Percentiles rank a stretch among this genome's conserved stretches.
These are phyloP conservation scores for Eupithecia vulgata DNA, from an alignment of 2,888 invertebrate genomes.

Conservation along the genomic window DNA sequence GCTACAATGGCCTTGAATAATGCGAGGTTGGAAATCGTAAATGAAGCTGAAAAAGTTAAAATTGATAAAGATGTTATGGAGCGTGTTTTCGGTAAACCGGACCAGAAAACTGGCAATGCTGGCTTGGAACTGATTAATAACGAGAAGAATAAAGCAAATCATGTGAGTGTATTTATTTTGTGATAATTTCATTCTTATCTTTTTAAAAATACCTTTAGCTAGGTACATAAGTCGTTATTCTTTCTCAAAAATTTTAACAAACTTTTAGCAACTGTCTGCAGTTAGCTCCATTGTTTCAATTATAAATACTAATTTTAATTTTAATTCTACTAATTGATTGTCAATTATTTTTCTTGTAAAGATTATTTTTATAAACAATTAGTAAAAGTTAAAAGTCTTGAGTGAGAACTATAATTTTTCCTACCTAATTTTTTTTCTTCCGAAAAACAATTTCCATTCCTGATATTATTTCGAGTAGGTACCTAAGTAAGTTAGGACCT, in stretches of 20 bases:
- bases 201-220: no score
- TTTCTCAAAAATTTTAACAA: background rate
- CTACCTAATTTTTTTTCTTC: background rate
- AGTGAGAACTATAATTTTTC: no score
- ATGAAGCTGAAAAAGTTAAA: conserved; percentile 50
- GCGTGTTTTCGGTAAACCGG: conserved; percentile 66
- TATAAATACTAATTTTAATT: no score
- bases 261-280: no score
- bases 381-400: background rate
- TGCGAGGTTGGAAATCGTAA: conserved; percentile 52
- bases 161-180: conserved; percentile 30
- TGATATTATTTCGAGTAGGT: background rate
- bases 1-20: conserved; percentile 50
- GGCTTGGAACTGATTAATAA: conserved; percentile 45
- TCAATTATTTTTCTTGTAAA: no score
- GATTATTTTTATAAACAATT: no score
- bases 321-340: no score
- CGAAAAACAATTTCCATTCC: background rate
- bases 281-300: no score
- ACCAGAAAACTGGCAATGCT: conserved; percentile 35
- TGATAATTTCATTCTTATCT: background rate
- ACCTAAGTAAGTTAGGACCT: background rate
- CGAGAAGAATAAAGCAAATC: conserved; percentile 47
- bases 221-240: background rate
- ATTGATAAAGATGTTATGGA: conserved; percentile 61